Conservation (phyloP, 2,113 vertebrate species). For the Salvelinus alpinus region DNA sequence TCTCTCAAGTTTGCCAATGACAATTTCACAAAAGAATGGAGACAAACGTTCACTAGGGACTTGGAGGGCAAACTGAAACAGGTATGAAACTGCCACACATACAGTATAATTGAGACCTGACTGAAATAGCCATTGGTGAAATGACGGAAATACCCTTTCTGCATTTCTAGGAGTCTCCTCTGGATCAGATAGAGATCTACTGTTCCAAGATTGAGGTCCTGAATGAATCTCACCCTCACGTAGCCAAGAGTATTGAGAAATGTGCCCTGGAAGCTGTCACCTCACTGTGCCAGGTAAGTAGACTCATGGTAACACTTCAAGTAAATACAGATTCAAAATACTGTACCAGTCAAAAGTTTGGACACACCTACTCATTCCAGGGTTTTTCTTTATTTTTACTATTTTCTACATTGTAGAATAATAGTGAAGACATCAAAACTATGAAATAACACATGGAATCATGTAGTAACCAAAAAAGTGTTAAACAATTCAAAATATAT, state of each 20-base stretch:
- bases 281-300: constrained; percentile 81
- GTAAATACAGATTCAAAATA: too few species aligned
- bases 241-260: constrained; percentile 71
- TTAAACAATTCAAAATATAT: too few species aligned
- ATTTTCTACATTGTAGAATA: too few species aligned
- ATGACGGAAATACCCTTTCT: background rate
- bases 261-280: constrained; percentile 85
- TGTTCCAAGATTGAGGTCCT: constrained; percentile 56
- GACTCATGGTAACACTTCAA: background rate
- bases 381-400: too few species aligned
- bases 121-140: background rate
- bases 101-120: background rate
- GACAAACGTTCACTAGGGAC: constrained; percentile 67
- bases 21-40: constrained; percentile 74
- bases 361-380: too few species aligned
- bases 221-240: constrained; percentile 23
- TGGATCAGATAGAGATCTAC: constrained; percentile 75
- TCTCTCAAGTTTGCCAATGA: constrained; percentile 72
- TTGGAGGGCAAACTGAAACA: constrained; percentile 80
- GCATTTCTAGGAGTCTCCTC: constrained; percentile 69
- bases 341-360: background rate
- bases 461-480: too few species aligned
- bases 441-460: too few species aligned
- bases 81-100: constrained; percentile 63
- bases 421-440: too few species aligned